Conservation (phyloP, 2,797 vertebrate genomes). For the Hippopotamyrus pictus region DNA sequence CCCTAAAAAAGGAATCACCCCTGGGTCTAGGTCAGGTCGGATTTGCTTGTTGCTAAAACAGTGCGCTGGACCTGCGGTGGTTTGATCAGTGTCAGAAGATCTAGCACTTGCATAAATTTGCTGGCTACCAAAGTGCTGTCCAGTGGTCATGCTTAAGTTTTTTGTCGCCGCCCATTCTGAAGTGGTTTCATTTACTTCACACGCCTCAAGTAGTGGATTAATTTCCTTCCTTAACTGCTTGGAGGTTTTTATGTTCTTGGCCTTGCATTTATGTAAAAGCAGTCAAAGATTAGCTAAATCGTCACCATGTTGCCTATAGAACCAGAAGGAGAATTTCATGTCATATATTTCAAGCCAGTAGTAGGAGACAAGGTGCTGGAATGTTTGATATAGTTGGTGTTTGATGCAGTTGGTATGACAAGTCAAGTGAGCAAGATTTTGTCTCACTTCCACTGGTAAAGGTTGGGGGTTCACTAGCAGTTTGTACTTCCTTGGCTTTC, state of each 20-base stretch:
- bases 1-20: background rate
- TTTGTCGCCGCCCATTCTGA: background rate
- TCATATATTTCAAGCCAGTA: background rate
- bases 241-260: background rate
- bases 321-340: background rate
- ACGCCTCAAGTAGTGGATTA: background rate
- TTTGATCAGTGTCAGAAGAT: background rate
- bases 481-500: background rate
- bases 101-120: background rate
- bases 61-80: background rate
- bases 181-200: background rate
- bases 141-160: background rate
- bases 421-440: background rate
- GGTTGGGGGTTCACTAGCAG: background rate
- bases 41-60: slow-evolving; percentile 1
- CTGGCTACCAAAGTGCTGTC: background rate
- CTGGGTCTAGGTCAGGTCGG: background rate
- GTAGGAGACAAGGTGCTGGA: background rate
- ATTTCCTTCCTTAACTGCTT: background rate
- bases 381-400: background rate
- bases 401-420: background rate
- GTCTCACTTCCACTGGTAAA: background rate
- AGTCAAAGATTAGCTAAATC: background rate
- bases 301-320: background rate
- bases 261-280: background rate